These are phyloP conservation scores for Euwallacea fornicatus DNA, from an alignment of 1,140 invertebrate species.

Conservation along the genomic window DNA sequence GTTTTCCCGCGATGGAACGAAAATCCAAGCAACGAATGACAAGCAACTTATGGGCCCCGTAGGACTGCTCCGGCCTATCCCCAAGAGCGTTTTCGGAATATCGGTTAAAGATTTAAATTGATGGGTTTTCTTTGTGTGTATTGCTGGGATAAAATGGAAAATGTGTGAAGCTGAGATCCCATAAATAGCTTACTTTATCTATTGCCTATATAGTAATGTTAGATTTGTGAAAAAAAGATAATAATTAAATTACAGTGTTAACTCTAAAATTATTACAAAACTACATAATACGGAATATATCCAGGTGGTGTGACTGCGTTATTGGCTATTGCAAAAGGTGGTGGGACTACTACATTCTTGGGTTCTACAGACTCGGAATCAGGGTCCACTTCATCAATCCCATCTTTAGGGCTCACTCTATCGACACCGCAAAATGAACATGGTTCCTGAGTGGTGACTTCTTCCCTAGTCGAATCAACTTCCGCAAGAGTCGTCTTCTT, in stretches of 20 bases:
- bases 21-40: slow-evolving; percentile 4
- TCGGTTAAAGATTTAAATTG: slow-evolving; percentile 18
- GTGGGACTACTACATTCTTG: slow-evolving; percentile 9
- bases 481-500: not conserved
- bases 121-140: slow-evolving; percentile 15
- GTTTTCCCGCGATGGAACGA: no score
- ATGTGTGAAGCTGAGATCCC: not conserved
- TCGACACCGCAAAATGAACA: slow-evolving; percentile 30
- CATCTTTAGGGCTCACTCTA: slow-evolving; percentile 21
- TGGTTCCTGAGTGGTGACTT: slow-evolving; percentile 22
- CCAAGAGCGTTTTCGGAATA: slow-evolving; percentile 10
- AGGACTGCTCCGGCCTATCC: not conserved
- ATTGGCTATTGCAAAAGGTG: slow-evolving; percentile 14
- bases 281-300: slow-evolving; percentile 25
- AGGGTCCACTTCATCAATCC: slow-evolving; percentile 21
- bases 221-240: not conserved
- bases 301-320: slow-evolving; percentile 7
- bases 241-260: not conserved
- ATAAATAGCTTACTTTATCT: not conserved
- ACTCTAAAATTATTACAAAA: slow-evolving; percentile 3
- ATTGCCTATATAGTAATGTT: not conserved
- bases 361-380: slow-evolving; percentile 32
- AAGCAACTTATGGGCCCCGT: slow-evolving; percentile 11
- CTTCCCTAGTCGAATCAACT: slow-evolving; percentile 10
- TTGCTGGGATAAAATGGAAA: not conserved